phyloP scores from a whole-genome alignment of 1,140 invertebrate genomes.

The Nilaparvata lugens region DNA sequence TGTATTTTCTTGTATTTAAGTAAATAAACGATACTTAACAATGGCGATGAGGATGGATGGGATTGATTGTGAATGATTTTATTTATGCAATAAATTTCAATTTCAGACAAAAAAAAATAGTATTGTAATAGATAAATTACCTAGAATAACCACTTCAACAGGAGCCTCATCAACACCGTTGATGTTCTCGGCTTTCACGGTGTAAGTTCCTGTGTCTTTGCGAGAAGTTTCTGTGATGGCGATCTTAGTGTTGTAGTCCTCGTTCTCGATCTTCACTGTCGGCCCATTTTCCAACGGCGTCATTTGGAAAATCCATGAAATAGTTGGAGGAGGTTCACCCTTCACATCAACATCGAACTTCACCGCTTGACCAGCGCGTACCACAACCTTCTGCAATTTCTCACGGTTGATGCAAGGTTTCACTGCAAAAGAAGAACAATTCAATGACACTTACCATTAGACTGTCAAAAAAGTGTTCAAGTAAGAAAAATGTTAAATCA shows the following conservation, averaged over 20 bases:
- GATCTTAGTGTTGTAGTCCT: conserved; percentile 87
- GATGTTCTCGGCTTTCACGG: conserved; percentile 81
- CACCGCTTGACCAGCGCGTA: conserved; percentile 83
- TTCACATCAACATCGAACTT: conserved; percentile 90
- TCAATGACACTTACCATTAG: not conserved
- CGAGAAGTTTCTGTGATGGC: conserved; percentile 69
- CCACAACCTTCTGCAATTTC: conserved; percentile 78
- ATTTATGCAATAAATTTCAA: too few relatives aligned
- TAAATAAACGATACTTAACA: too few relatives aligned
- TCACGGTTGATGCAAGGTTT: conserved; percentile 87
- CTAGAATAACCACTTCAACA: conserved; percentile 87
- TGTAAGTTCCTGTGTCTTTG: conserved; percentile 83
- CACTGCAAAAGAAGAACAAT: conserved; percentile 44
- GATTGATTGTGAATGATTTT: too few relatives aligned
- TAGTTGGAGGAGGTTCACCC: conserved; percentile 89
- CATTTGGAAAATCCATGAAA: conserved; percentile 76
- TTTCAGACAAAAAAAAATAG: too few relatives aligned
- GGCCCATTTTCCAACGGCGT: conserved; percentile 50
- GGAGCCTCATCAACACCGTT: conserved; percentile 90
- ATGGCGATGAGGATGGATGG: too few relatives aligned
- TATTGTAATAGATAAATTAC: conserved; percentile 36
- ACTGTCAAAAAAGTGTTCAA: too few relatives aligned
- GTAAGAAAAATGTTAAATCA: too few relatives aligned
- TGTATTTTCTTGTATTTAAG: too few relatives aligned
- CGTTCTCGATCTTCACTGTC: conserved; percentile 72